Percentiles rank a stretch among this genome's conserved stretches.
These are phyloP conservation scores for Amia ocellicauda DNA, from an alignment of 2,113 vertebrate genomes.

Conservation along the genomic window DNA sequence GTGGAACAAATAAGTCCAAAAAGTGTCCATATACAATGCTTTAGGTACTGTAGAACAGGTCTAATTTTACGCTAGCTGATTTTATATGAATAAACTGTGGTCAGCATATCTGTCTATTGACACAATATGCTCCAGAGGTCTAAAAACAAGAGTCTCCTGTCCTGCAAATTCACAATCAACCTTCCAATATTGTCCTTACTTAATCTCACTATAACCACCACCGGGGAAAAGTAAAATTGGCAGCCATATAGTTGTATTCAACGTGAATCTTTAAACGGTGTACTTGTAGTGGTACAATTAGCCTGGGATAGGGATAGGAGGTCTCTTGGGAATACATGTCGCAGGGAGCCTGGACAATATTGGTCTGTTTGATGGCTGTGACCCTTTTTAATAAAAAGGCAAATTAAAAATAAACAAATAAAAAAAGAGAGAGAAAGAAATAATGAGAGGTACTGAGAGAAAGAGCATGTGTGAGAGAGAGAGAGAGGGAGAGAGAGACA, in stretches of 20 bases:
- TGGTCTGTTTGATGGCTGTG: conserved; percentile 40
- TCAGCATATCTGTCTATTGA: conserved; percentile 42
- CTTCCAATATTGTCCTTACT: too few species aligned
- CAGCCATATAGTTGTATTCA: background rate
- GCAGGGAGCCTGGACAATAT: conserved; percentile 38
- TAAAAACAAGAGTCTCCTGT: too few species aligned
- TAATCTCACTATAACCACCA: background rate
- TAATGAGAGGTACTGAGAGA: conserved; percentile 33
- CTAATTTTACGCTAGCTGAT: background rate
- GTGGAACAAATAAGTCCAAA: background rate
- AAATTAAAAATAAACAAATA: conserved; percentile 8
- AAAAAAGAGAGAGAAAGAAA: conserved; percentile 17
- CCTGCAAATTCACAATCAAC: too few species aligned
- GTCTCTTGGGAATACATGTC: background rate
- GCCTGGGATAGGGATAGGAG: background rate
- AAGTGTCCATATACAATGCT: background rate
- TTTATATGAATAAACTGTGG: background rate
- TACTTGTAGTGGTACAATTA: background rate
- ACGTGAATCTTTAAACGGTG: background rate
- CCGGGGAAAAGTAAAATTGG: conserved; percentile 7
- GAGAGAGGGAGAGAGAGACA: conserved; percentile 36
- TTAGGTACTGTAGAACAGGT: background rate
- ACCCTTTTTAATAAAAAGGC: conserved; percentile 26
- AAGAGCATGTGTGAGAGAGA: conserved; percentile 34
- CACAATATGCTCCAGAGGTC: too few species aligned